phyloP scores from a whole-genome alignment of 2,797 vertebrate genomes.

The Steatocranus sp. region DNA sequence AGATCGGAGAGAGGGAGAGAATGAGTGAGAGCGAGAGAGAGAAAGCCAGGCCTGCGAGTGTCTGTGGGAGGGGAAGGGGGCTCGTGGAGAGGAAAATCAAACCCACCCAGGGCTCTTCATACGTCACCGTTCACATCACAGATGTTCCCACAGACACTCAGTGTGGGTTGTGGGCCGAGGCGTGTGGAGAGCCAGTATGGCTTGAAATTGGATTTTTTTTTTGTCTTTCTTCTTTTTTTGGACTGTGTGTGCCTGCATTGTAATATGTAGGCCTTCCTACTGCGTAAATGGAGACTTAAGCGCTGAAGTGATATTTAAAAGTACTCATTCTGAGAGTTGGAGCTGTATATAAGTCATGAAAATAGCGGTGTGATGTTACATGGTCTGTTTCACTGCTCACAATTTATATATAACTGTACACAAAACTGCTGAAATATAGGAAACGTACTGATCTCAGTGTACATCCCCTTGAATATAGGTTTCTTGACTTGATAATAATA shows the following conservation, averaged over 20 bases:
- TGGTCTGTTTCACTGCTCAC: neutral
- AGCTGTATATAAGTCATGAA: neutral
- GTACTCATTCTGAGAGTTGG: neutral
- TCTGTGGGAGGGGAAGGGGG: slow-evolving; percentile 47
- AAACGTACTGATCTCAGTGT: neutral
- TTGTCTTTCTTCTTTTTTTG: slow-evolving; percentile 17
- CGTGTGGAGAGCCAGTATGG: slow-evolving; percentile 46
- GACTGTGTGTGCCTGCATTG: neutral
- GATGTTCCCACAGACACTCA: slow-evolving; percentile 70
- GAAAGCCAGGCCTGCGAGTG: neutral
- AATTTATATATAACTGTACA: neutral
- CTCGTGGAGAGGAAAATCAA: slow-evolving; percentile 59
- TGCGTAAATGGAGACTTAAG: slow-evolving; percentile 36
- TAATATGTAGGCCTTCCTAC: slow-evolving; percentile 33
- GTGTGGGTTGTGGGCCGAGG: slow-evolving; percentile 65
- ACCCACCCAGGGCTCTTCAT: slow-evolving; percentile 66
- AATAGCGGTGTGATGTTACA: neutral
- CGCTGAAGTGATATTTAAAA: neutral
- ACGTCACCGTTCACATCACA: slow-evolving; percentile 73
- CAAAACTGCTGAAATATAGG: neutral
- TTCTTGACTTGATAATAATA: slow-evolving; percentile 18
- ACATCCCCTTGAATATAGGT: slow-evolving; percentile 28
- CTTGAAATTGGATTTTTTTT: slow-evolving; percentile 22
- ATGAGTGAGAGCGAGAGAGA: neutral
- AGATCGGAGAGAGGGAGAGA: slow-evolving; percentile 26